Percentiles rank a stretch among this genome's conserved stretches.
Conservation (phyloP, 2,888 invertebrate genomes). For the Sinhomidia bicolor region DNA sequence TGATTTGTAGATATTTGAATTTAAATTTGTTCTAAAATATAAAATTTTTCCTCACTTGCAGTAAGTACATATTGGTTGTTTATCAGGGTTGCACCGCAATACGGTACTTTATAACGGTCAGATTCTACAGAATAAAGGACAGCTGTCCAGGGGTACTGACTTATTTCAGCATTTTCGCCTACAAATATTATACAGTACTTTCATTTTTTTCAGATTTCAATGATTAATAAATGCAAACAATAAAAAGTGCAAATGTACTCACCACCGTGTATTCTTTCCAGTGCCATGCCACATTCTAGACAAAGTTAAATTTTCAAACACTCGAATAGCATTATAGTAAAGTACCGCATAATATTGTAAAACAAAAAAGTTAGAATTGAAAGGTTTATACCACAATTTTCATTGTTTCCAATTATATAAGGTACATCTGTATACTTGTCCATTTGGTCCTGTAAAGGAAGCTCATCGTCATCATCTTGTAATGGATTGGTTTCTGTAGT, state of each 20-base stretch:
- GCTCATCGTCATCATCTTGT: not conserved
- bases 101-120: slow-evolving; percentile 46
- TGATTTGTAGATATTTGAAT: not conserved
- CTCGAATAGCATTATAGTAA: too few relatives aligned
- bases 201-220: too few relatives aligned
- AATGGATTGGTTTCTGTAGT: not conserved
- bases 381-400: not conserved
- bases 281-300: slow-evolving; percentile 54
- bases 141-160: slow-evolving; percentile 77
- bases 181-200: not conserved
- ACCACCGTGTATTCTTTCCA: slow-evolving; percentile 48
- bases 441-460: slow-evolving; percentile 42
- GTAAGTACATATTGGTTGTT: slow-evolving; percentile 75
- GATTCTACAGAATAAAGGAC: slow-evolving; percentile 61
- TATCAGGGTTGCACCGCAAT: slow-evolving; percentile 73
- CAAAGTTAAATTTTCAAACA: not conserved
- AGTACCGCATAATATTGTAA: too few relatives aligned
- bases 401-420: not conserved
- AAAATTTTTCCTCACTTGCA: slow-evolving; percentile 57
- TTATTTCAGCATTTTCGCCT: slow-evolving; percentile 71
- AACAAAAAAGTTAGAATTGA: too few relatives aligned
- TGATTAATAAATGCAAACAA: too few relatives aligned
- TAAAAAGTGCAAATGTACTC: not conserved
- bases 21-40: not conserved
- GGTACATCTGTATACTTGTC: slow-evolving; percentile 49